These are phyloP conservation scores for Sebastolobus altivelis DNA, from an alignment of 2,797 vertebrate species.

Conservation along the genomic window DNA sequence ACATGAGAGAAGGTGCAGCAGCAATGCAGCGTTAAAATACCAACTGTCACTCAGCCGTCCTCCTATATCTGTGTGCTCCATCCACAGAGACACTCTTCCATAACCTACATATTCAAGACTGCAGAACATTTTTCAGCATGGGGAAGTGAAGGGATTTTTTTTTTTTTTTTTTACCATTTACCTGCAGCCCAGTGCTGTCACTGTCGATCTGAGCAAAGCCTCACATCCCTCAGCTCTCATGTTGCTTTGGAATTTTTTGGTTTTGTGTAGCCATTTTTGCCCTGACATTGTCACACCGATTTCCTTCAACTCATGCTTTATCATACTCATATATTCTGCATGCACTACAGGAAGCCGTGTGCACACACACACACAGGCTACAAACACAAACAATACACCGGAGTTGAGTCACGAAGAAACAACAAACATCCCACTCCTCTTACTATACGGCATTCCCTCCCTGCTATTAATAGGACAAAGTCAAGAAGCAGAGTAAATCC, in stretches of 20 bases:
- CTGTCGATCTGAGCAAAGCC: conserved; percentile 15
- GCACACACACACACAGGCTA: conserved; percentile 19
- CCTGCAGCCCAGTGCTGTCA: conserved; percentile 39
- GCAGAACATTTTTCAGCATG: conserved; percentile 3
- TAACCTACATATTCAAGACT: conserved; percentile 34
- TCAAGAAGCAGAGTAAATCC: conserved; percentile 41
- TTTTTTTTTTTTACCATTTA: conserved; percentile 23
- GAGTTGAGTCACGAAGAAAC: conserved; percentile 37
- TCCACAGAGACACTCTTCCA: conserved; percentile 12
- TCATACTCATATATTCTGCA: neutral
- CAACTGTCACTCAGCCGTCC: conserved; percentile 48
- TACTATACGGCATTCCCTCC: conserved; percentile 32
- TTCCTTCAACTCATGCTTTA: conserved; percentile 22
- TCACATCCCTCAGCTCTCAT: neutral
- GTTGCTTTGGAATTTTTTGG: neutral
- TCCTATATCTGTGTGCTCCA: conserved; percentile 16
- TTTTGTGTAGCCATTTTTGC: neutral
- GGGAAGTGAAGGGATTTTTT: neutral
- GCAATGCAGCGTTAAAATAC: conserved; percentile 50
- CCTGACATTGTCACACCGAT: conserved; percentile 26
- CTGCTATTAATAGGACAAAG: conserved; percentile 61
- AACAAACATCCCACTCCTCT: conserved; percentile 33
- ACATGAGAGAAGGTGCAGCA: conserved; percentile 42
- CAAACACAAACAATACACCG: conserved; percentile 26
- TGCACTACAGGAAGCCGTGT: neutral